phyloP scores from a whole-genome alignment of 2,113 vertebrate genomes.

The Vombatus ursinus region DNA sequence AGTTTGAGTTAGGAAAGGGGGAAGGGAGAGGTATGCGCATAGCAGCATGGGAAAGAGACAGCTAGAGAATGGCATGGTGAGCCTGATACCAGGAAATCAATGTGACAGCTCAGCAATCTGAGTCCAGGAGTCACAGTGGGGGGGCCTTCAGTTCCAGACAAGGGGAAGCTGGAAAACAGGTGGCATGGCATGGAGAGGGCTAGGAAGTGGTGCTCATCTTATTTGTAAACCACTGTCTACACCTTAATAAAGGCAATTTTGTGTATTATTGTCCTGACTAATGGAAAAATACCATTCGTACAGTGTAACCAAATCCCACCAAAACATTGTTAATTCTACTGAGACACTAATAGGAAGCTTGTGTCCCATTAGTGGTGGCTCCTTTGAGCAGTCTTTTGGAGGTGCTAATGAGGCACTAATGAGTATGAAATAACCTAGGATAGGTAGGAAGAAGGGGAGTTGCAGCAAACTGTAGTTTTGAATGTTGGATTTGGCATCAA shows the following conservation, averaged over 20 bases:
- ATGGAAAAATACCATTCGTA: background rate
- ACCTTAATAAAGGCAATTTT: background rate
- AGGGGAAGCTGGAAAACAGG: background rate
- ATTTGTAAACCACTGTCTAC: background rate
- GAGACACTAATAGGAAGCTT: background rate
- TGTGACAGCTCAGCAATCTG: background rate
- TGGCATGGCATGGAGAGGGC: background rate
- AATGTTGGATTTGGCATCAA: background rate
- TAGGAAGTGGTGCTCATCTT: background rate
- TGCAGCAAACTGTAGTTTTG: background rate
- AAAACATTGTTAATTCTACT: background rate
- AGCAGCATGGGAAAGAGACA: background rate
- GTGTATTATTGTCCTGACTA: background rate
- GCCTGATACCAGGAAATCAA: background rate
- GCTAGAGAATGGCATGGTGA: background rate
- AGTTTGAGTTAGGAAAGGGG: background rate
- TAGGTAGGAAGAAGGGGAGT: background rate
- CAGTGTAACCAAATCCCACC: background rate
- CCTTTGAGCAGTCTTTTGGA: background rate
- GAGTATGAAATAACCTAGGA: background rate
- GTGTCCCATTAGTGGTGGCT: background rate
- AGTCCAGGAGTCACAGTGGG: background rate
- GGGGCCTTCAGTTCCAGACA: background rate
- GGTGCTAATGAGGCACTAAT: background rate
- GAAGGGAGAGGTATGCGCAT: background rate